Percentiles rank a stretch among this genome's conserved stretches.
Evolutionary conservation across 2,888 invertebrate species (phyloP).

Genomic region (Spicauda simplicius): DNA sequence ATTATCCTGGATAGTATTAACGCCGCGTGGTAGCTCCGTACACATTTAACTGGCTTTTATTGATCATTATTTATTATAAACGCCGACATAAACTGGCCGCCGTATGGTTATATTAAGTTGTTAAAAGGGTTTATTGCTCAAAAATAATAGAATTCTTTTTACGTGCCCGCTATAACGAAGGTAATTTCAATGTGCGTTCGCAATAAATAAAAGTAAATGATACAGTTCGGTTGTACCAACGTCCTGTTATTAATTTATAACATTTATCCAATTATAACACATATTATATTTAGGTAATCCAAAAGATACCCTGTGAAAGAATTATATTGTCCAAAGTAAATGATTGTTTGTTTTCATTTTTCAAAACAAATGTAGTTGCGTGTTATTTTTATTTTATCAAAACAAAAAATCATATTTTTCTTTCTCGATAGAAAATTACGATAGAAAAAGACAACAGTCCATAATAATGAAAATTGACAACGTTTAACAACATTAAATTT

Average conservation of each 20-base stretch:
- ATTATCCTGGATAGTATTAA: conserved; percentile 53
- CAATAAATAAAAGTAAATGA: conserved; percentile 12
- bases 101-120: conserved; percentile 65
- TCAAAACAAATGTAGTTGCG: too few relatives aligned
- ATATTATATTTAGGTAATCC: too few relatives aligned
- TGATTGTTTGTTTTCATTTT: too few relatives aligned
- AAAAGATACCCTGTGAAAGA: too few relatives aligned
- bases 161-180: conserved; percentile 16
- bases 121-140: conserved; percentile 61
- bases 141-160: conserved; percentile 32
- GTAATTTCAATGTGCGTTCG: conserved; percentile 40
- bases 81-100: conserved; percentile 61
- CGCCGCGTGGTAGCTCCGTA: conserved; percentile 54
- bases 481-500: conserved; percentile 47
- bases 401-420: not conserved
- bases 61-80: conserved; percentile 78
- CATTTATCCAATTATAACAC: not conserved
- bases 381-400: not conserved
- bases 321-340: too few relatives aligned
- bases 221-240: not conserved
- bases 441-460: not conserved
- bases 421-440: not conserved
- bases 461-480: conserved; percentile 34
- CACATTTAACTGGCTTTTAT: conserved; percentile 69
- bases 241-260: not conserved